Evolutionary conservation across 2,113 vertebrate species (phyloP).

Genomic region (Pardalotus punctatus): DNA sequence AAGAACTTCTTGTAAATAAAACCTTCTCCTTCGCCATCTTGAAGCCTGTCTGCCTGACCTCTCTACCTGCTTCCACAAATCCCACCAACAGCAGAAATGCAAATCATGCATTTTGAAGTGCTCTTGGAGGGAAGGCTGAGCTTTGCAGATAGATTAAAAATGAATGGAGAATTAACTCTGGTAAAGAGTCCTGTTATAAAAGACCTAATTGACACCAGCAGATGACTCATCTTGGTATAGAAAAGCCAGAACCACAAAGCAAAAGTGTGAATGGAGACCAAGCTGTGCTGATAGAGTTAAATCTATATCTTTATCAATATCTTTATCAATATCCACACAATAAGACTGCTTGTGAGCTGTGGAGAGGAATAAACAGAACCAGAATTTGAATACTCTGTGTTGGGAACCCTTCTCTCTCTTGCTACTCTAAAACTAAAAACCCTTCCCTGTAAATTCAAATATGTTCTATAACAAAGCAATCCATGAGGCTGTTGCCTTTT

Average conservation of each 20-base stretch:
- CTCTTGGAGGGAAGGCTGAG: not conserved
- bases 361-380: not conserved
- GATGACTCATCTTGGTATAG: not conserved
- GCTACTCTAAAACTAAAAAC: not conserved
- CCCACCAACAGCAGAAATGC: no score
- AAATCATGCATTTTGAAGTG: no score
- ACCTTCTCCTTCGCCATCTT: no score
- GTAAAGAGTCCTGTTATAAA: not conserved
- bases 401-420: not conserved
- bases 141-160: not conserved
- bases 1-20: no score
- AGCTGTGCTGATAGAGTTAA: not conserved
- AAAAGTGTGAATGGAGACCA: not conserved
- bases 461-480: not conserved
- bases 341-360: not conserved
- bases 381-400: rapidly evolving
- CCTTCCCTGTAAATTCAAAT: not conserved
- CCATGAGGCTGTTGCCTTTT: not conserved
- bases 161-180: not conserved
- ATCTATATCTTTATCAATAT: not conserved
- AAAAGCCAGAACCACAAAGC: not conserved
- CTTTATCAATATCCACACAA: not conserved
- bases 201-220: not conserved
- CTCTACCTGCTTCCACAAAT: no score
- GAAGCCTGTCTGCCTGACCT: no score